Conservation (phyloP, 2,113 vertebrate species). For the Eurystomus gularis region DNA sequence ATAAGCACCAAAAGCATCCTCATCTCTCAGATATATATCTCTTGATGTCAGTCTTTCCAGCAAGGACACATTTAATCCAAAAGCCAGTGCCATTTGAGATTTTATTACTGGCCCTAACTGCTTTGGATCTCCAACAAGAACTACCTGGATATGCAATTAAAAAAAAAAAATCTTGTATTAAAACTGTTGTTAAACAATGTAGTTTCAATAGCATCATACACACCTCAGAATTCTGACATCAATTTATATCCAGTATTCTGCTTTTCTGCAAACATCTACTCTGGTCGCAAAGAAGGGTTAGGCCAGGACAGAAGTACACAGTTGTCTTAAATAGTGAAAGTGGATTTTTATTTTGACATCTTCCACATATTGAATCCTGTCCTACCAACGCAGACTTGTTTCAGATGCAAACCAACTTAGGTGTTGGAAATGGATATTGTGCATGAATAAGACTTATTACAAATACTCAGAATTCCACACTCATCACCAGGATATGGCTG, state of each 20-base stretch:
- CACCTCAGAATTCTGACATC: background rate
- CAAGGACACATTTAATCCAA: slow-evolving; percentile 86
- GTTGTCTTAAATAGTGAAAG: background rate
- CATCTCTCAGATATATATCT: slow-evolving; percentile 79
- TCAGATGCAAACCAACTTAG: background rate
- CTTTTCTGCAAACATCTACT: background rate
- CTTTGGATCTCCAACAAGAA: slow-evolving; percentile 91
- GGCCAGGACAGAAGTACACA: background rate
- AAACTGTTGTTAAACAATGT: background rate
- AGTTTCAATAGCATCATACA: background rate
- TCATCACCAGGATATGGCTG: background rate
- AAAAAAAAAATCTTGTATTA: background rate
- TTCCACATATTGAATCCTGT: background rate
- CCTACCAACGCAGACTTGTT: background rate
- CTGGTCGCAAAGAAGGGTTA: background rate
- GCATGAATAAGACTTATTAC: background rate
- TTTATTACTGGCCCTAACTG: slow-evolving; percentile 92
- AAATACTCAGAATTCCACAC: background rate
- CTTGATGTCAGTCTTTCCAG: slow-evolving; percentile 88
- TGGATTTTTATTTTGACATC: background rate
- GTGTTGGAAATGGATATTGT: background rate
- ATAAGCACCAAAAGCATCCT: slow-evolving; percentile 71
- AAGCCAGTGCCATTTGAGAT: slow-evolving; percentile 81
- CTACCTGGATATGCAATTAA: slow-evolving; percentile 72
- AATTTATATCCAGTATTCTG: background rate